Evolutionary conservation across 2,113 vertebrate genomes (phyloP), one percentile per base, ranked within the genome.

Genomic region (Mugil cephalus): DNA sequence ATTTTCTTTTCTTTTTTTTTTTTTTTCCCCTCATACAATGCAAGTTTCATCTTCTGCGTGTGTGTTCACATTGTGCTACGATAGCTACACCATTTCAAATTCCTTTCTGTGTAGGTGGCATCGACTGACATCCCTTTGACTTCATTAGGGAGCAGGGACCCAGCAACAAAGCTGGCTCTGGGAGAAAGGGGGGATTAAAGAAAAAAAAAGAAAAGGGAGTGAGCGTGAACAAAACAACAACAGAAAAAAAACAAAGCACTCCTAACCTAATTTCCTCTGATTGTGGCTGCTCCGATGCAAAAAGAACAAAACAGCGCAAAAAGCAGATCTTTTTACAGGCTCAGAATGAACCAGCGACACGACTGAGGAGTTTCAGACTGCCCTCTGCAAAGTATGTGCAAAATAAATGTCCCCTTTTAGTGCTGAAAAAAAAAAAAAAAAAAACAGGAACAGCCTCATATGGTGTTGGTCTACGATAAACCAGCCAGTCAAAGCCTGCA

Each of bases 41-140:
- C 42, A 83, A 87, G 81, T 82, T 88, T 74, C 76, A 86, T 76
- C 75, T 67, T 79, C 34, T 42, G 35, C 55, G 82, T 63, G 51
- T 72, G 62, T 54, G 70, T 58, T 84, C 76, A 68, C 15, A 68
- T 59, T 52, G 79, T 52, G 68, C 78, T 24, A 60, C 10, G 61
- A 88, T 77, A 87, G 81, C 79, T 73, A 78, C 70, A 66, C 80
- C 83, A 91, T 88, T 83, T 87, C 74, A 92, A 91, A 94, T 92
- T 91, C 89, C 85, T 89, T 73, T 87, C 88, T 87, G 86, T 92
- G 89, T 92, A 92, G 87, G 87, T 93, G 90, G 87, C 90, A 90
- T 84, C 88, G 79, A 89, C 86, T 82, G 87, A 86, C 88, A 89
- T 89, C 88, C 82, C 85, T 89, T 92, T 90, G 86, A 91, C 92